A percentile compares a stretch with the other conserved stretches of the same genome.
Evolutionary conservation across 2,113 vertebrate genomes (phyloP).

Genomic region (Theropithecus gelada): DNA sequence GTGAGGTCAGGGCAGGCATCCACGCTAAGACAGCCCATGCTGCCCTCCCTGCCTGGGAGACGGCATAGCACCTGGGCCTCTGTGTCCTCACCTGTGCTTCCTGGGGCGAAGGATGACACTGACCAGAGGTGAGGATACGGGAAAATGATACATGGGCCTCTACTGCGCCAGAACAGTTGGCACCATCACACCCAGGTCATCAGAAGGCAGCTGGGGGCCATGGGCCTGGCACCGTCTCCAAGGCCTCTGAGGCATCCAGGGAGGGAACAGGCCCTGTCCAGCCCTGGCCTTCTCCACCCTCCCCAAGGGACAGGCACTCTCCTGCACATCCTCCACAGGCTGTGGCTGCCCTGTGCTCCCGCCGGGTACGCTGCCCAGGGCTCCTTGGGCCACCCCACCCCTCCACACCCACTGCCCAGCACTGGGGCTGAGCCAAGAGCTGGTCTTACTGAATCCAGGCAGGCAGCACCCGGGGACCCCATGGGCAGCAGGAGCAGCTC

Average conservation of each 20-base stretch:
- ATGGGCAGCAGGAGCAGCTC: neutral
- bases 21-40: neutral
- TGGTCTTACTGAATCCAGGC: neutral
- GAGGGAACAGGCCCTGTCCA: neutral
- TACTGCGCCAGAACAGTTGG: neutral
- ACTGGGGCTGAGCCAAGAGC: neutral
- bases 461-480: neutral
- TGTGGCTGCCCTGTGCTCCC: too few species aligned
- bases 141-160: neutral
- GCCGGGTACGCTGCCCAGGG: fast-evolving
- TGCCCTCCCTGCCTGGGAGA: neutral
- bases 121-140: neutral
- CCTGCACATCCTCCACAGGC: neutral
- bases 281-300: too few species aligned
- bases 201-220: neutral
- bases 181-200: neutral
- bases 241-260: neutral
- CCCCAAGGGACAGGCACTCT: fast-evolving
- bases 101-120: neutral
- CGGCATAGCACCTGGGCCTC: neutral
- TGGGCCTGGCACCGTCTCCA: neutral
- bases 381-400: neutral
- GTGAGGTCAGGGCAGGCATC: fast-evolving
- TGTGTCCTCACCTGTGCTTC: neutral
- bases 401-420: fast-evolving